Evolutionary conservation across 2,113 vertebrate species (phyloP).

Genomic region (Tyrannus savana): DNA sequence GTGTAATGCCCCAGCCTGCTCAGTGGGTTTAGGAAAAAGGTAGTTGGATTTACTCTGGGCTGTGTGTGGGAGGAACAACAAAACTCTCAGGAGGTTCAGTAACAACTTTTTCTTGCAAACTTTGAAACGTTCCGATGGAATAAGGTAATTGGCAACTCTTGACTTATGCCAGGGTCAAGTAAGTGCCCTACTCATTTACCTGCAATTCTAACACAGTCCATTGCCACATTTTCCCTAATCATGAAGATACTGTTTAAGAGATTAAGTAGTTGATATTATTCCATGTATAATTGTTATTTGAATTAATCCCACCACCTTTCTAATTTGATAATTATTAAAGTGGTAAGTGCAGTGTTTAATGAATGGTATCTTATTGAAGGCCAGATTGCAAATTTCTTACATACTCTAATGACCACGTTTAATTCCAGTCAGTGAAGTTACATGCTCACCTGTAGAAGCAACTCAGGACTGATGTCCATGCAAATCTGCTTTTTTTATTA

Average conservation of each 20-base stretch:
- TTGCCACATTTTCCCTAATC: background rate
- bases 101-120: background rate
- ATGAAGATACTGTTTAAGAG: background rate
- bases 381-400: background rate
- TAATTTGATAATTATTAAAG: background rate
- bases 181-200: background rate
- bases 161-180: background rate
- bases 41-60: background rate
- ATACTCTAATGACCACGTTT: background rate
- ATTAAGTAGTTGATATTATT: background rate
- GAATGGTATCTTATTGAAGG: background rate
- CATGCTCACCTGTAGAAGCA: background rate
- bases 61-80: fast-evolving
- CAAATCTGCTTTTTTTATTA: background rate
- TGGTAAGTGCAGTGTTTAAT: background rate
- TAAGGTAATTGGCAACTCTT: background rate
- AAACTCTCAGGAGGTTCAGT: background rate
- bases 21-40: background rate
- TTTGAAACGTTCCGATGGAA: background rate
- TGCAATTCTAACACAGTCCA: background rate
- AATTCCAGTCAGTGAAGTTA: background rate
- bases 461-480: background rate
- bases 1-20: fast-evolving
- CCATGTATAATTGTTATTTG: background rate
- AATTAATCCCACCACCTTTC: background rate